phyloP scores from a whole-genome alignment of 2,113 vertebrate genomes.

The Sarotherodon lohbergeri region DNA sequence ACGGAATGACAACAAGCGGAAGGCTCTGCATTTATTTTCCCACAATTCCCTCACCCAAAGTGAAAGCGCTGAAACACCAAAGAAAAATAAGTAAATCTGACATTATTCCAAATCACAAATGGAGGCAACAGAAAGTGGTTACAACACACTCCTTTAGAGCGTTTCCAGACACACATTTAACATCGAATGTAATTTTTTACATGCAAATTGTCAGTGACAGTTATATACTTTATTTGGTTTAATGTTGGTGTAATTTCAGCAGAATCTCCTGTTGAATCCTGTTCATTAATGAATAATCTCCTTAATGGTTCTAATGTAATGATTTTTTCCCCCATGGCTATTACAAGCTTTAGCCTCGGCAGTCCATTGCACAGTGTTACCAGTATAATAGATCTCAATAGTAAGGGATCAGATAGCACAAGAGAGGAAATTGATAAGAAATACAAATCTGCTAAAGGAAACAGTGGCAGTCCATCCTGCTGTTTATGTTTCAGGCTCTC shows the following conservation, averaged over 20 bases:
- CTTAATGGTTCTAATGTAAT: background rate
- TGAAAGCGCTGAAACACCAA: background rate
- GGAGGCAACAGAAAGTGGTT: background rate
- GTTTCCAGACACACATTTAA: fast-evolving
- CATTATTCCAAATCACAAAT: background rate
- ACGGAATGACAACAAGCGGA: background rate
- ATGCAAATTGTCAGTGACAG: background rate
- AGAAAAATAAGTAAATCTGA: background rate
- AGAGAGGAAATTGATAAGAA: background rate
- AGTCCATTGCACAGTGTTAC: background rate
- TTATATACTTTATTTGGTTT: background rate
- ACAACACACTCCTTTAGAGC: background rate
- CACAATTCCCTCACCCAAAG: background rate
- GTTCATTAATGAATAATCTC: background rate
- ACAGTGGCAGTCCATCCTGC: background rate
- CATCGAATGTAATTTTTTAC: background rate
- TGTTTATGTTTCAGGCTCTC: background rate
- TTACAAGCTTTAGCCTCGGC: background rate
- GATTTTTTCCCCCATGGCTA: background rate
- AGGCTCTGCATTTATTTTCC: background rate
- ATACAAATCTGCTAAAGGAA: background rate
- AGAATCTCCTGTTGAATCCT: background rate
- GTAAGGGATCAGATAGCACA: background rate
- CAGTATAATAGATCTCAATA: background rate
- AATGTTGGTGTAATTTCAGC: background rate